phyloP scores from a whole-genome alignment of 1,140 invertebrate species.

The Aphaenogaster ashmeadi region DNA sequence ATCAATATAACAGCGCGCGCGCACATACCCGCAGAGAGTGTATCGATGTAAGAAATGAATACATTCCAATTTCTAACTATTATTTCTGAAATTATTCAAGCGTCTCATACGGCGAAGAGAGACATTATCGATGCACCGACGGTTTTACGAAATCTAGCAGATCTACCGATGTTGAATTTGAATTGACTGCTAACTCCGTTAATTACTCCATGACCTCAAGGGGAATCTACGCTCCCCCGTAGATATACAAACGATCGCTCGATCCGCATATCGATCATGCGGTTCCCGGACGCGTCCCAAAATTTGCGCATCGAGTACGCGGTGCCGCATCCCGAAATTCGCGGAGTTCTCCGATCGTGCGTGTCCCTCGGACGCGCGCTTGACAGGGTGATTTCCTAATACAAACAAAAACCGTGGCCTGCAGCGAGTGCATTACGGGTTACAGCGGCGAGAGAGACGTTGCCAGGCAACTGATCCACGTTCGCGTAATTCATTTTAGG shows the following conservation, averaged over 20 bases:
- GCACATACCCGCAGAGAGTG: neutral
- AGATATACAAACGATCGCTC: slow-evolving; percentile 10
- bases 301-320: slow-evolving; percentile 52
- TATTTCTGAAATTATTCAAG: neutral
- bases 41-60: neutral
- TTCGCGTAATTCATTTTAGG: slow-evolving; percentile 79
- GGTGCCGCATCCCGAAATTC: slow-evolving; percentile 58
- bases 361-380: slow-evolving; percentile 11
- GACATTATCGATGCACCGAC: neutral
- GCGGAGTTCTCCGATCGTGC: slow-evolving; percentile 31
- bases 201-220: slow-evolving; percentile 37
- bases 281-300: neutral
- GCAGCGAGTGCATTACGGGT: slow-evolving; percentile 66
- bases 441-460: slow-evolving; percentile 63
- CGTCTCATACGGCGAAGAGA: neutral
- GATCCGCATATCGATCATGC: slow-evolving; percentile 48
- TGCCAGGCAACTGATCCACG: slow-evolving; percentile 77
- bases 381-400: slow-evolving; percentile 74
- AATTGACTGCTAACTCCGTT: slow-evolving; percentile 37
- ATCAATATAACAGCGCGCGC: neutral
- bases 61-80: neutral
- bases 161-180: neutral
- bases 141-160: slow-evolving; percentile 20
- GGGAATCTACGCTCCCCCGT: neutral
- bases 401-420: slow-evolving; percentile 73